Conservation (phyloP, 2,888 invertebrate genomes). For the Eupeodes latifasciatus region DNA sequence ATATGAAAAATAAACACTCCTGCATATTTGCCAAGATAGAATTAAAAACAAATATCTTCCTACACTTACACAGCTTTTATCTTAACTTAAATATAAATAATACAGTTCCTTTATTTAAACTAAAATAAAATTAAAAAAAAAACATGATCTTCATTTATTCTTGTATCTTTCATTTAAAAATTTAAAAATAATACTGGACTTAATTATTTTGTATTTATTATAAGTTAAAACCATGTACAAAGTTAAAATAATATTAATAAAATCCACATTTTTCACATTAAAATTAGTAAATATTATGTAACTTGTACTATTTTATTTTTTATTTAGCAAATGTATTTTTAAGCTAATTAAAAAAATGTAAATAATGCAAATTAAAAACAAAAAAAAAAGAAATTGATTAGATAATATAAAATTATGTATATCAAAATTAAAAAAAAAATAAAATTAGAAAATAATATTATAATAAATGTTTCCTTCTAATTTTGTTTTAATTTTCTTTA, state of each 20-base stretch:
- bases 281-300: constrained; percentile 51
- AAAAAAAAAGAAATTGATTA: constrained; percentile 41
- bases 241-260: constrained; percentile 12
- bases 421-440: constrained; percentile 35
- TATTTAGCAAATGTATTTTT: constrained; percentile 66
- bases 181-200: constrained; percentile 13
- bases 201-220: constrained; percentile 5
- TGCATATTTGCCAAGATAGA: constrained; percentile 45
- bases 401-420: constrained; percentile 35
- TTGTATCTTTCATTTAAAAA: constrained; percentile 11
- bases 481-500: background rate
- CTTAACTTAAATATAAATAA: constrained; percentile 42
- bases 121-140: constrained; percentile 4
- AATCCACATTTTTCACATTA: constrained; percentile 22
- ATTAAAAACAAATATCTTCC: constrained; percentile 33
- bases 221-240: constrained; percentile 41
- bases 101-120: constrained; percentile 61
- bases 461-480: constrained; percentile 20
- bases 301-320: constrained; percentile 35
- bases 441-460: constrained; percentile 28
- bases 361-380: background rate
- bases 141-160: background rate
- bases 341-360: constrained; percentile 50
- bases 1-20: background rate
- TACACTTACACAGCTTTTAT: constrained; percentile 49